Conservation (phyloP, 2,113 vertebrate species). For the Nesoenas mayeri region DNA sequence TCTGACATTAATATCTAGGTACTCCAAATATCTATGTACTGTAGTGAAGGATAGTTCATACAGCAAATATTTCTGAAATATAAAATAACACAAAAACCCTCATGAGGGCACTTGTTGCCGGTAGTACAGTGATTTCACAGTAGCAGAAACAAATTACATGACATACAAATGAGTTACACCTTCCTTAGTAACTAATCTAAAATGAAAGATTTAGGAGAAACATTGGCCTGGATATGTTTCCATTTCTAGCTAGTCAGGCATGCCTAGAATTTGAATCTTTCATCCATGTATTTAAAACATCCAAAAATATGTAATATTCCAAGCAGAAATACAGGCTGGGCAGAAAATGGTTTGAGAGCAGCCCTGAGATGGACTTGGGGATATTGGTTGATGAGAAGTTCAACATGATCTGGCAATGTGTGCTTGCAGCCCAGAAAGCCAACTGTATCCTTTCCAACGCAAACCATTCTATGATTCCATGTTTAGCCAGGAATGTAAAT, state of each 20-base stretch:
- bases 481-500: not conserved
- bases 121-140: constrained; percentile 10
- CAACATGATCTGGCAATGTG: too few species aligned
- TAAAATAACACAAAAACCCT: not conserved
- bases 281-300: not conserved
- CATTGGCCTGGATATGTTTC: not conserved
- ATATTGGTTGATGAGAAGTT: too few species aligned
- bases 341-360: too few species aligned
- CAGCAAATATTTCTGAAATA: not conserved
- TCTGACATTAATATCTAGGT: not conserved
- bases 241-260: not conserved
- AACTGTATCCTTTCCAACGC: too few species aligned
- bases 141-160: constrained; percentile 18
- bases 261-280: not conserved
- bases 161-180: not conserved
- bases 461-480: too few species aligned
- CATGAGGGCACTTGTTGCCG: not conserved
- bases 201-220: constrained; percentile 17
- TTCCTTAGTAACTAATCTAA: constrained; percentile 30
- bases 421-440: too few species aligned
- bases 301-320: not conserved
- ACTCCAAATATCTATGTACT: not conserved
- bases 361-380: too few species aligned
- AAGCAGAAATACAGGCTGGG: too few species aligned
- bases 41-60: not conserved